A percentile compares a stretch with the other conserved stretches of the same genome.
phyloP scores from a whole-genome alignment of 2,797 vertebrate genomes.

The Labroides dimidiatus region DNA sequence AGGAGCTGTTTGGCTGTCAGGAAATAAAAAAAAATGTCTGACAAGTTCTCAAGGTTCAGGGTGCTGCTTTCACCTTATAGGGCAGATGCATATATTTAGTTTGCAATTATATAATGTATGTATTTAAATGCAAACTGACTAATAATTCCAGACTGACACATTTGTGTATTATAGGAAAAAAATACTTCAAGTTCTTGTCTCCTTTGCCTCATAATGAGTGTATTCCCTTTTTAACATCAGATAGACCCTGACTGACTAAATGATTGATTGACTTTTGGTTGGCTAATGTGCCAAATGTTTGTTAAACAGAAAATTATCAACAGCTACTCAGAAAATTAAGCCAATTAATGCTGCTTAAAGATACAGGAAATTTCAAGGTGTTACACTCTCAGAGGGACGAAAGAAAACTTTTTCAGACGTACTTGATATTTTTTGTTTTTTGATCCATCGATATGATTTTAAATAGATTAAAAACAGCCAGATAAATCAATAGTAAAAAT shows the following conservation, averaged over 20 bases:
- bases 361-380: too few relatives aligned
- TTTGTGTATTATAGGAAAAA: neutral
- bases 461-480: neutral
- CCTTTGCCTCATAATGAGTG: neutral
- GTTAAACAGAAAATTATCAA: too few relatives aligned
- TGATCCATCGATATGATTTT: too few relatives aligned
- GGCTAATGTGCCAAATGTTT: too few relatives aligned
- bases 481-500: neutral
- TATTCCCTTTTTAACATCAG: neutral
- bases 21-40: neutral
- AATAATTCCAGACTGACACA: neutral
- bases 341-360: too few relatives aligned
- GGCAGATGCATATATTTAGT: neutral
- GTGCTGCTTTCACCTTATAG: neutral
- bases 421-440: neutral
- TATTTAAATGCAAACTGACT: too few relatives aligned
- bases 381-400: neutral
- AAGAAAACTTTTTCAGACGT: neutral
- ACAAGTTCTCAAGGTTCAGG: neutral
- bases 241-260: neutral
- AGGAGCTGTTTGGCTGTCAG: neutral
- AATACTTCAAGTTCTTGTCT: neutral
- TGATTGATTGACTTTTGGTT: neutral
- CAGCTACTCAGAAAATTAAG: too few relatives aligned
- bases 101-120: neutral